Conservation (phyloP, 2,888 invertebrate genomes). For the Lottia gigantea region DNA sequence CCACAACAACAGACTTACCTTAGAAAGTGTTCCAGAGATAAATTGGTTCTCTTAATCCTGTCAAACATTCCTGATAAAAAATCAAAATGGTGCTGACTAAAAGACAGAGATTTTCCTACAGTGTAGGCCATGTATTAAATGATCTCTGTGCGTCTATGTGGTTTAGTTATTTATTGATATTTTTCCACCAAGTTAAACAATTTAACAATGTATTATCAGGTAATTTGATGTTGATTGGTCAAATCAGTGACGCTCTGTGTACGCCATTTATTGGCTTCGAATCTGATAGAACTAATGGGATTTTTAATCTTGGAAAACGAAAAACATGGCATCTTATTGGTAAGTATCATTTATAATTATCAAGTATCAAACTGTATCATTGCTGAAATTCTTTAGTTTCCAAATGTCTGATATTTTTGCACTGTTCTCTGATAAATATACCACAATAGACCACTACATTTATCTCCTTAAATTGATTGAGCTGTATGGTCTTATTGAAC, state of each 20-base stretch:
- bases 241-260: conserved; percentile 84
- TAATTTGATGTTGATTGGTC: conserved; percentile 78
- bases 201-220: conserved; percentile 64
- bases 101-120: conserved; percentile 62
- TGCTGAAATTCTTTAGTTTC: no score
- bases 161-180: conserved; percentile 91
- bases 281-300: conserved; percentile 78
- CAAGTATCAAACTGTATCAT: no score
- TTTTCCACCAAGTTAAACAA: conserved; percentile 74
- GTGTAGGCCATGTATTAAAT: conserved; percentile 88
- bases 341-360: conserved; percentile 68
- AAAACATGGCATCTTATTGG: conserved; percentile 92
- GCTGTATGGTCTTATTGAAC: no score
- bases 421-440: no score
- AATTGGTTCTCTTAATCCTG: no score
- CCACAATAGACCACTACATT: no score
- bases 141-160: conserved; percentile 94
- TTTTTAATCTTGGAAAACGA: conserved; percentile 78
- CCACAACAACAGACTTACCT: no score
- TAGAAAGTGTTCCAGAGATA: no score
- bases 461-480: no score
- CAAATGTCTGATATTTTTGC: no score
- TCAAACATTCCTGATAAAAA: background rate
- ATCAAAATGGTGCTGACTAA: background rate
- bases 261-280: conserved; percentile 89